Percentiles rank a stretch among this genome's conserved stretches.
These are phyloP conservation scores for Rallus limicola DNA, from an alignment of 2,113 vertebrate species.

Conservation along the genomic window DNA sequence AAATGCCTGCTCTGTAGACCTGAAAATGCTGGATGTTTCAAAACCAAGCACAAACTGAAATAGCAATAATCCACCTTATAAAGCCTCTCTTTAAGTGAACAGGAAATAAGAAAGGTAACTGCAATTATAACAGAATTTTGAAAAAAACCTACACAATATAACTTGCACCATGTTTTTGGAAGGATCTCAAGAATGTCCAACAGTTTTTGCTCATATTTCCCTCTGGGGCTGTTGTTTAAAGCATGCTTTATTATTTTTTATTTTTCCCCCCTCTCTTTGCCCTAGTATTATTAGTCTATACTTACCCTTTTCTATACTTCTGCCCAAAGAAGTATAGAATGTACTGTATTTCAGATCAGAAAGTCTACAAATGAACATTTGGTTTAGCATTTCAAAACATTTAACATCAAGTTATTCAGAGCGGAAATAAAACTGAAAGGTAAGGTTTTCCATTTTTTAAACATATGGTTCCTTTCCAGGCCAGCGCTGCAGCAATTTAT, in stretches of 20 bases:
- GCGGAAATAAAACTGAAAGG: not conserved
- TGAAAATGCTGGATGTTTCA: not conserved
- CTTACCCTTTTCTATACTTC: not conserved
- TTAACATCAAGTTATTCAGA: not conserved
- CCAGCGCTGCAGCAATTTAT: not conserved
- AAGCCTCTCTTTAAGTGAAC: not conserved
- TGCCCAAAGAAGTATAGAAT: not conserved
- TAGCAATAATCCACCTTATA: not conserved
- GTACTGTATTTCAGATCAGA: not conserved
- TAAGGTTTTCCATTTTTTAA: not conserved
- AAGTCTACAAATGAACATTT: not conserved
- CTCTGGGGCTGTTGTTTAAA: not conserved
- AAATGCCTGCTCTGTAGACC: not conserved
- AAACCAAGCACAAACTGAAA: not conserved
- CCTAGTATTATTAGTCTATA: not conserved
- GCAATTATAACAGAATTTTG: not conserved
- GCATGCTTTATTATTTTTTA: not conserved
- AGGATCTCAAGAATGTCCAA: not conserved
- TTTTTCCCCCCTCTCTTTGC: not conserved
- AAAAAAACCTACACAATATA: not conserved
- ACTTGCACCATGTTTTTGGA: not conserved
- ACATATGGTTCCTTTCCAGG: not conserved
- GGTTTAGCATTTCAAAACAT: not conserved
- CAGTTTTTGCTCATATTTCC: not conserved
- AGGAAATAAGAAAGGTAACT: conserved; percentile 18